Evolutionary conservation across 2,113 vertebrate species (phyloP).

Genomic region (Trichechus manatus): DNA sequence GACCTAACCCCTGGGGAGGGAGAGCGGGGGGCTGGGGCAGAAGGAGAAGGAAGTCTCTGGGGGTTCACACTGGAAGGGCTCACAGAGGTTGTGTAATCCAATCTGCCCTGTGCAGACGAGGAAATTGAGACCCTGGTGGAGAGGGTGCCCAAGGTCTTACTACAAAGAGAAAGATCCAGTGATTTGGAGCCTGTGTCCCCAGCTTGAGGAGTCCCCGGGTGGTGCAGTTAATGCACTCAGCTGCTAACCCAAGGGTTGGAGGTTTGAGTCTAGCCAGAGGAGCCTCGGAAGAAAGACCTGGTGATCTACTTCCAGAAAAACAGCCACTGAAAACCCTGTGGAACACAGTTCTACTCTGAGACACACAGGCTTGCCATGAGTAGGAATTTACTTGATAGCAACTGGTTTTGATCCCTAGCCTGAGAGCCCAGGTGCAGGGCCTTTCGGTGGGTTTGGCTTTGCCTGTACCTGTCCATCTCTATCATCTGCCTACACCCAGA

Average conservation of each 20-base stretch:
- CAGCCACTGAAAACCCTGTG: neutral
- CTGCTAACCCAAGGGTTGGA: neutral
- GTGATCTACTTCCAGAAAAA: neutral
- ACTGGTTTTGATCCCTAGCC: neutral
- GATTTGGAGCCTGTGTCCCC: neutral
- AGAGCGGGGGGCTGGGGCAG: neutral
- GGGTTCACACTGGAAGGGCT: neutral
- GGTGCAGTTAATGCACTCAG: neutral
- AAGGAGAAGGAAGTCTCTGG: neutral
- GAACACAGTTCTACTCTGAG: neutral
- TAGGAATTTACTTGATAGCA: neutral
- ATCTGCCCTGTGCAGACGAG: neutral
- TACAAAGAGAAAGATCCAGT: neutral
- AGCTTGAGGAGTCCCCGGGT: neutral
- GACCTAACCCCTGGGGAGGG: neutral
- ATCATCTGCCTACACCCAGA: neutral
- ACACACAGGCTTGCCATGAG: neutral
- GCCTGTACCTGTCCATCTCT: neutral
- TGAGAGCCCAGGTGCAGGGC: neutral
- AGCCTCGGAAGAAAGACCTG: neutral
- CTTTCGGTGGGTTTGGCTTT: neutral
- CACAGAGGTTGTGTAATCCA: neutral
- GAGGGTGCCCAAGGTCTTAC: neutral
- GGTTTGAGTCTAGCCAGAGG: neutral
- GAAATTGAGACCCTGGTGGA: neutral